Base-by-base conservation (phyloP, 2,888 invertebrate species). In the Dasypolia templi region DNA sequence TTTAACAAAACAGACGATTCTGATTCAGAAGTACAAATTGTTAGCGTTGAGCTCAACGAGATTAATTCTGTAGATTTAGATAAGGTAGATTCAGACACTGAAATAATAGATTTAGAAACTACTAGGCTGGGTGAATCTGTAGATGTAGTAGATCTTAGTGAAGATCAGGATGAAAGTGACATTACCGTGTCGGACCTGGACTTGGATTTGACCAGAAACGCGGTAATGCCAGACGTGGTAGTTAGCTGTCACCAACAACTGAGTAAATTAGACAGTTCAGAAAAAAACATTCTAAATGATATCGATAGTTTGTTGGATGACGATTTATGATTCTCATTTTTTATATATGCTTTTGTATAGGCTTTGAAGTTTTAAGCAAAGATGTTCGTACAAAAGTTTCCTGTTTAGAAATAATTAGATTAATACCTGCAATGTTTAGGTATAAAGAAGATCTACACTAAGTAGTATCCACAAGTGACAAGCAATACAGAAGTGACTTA, bases 11-110 rank as follows among this genome's bases (percentile, higher is more conserved):
- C 87, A 29, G 93, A 92, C 68, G 95, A 95, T 84, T 95, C 95
- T 0, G 96, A 95, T 66, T 83, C 91, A 0, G 95, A 95, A 90
- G 95, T 95, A 86, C 95, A 95, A 92, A 94, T 95, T 79, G 91
- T 95, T 65, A 90, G 92, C 70, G 91, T 94, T 80, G 92, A 93
- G 68, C 74, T 93, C 53, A 87, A 88, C 22, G 90, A 92, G 32
- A 83, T 80, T 49, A 86, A 83, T 63, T 79, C 88, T 35, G 83
- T 90, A 64, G 90, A 90, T 72, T 82, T 92, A 74, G 91, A 91
- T 69, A 89, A 91, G 66, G 69, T 72, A 51, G 83, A 77, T 56
- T 90, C 89, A 17, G 93, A 93, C 81, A 91, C 84, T 78, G 95
- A 94, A 58, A 85, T 95, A 26, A 94, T 95, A 81, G 95, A 94